Evolutionary conservation across 2,888 invertebrate species (phyloP).

Genomic region (Koerneria pararmatus): DNA sequence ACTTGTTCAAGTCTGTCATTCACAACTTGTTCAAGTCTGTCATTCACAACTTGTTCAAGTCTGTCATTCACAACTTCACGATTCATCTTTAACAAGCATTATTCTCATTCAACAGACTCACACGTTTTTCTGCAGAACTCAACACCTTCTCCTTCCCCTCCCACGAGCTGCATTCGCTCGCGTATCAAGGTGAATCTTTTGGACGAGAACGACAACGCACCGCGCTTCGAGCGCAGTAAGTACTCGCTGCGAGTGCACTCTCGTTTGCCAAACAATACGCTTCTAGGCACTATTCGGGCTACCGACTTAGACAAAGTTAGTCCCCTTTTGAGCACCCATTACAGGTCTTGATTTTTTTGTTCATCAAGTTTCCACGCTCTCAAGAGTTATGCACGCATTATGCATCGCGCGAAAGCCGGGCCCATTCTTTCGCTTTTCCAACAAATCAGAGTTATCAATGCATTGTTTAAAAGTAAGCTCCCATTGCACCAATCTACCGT

Average conservation of each 20-base stretch:
- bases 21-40: no score
- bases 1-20: no score
- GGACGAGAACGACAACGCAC: conserved; percentile 56
- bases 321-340: not conserved
- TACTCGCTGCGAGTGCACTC: conserved; percentile 10
- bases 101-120: no score
- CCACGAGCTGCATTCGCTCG: not conserved
- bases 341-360: not conserved
- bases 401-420: no score
- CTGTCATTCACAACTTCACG: no score
- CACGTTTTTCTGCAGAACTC: no score
- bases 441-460: not conserved
- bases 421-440: no score
- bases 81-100: no score
- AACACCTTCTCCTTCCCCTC: not conserved
- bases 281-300: conserved; percentile 13
- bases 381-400: not conserved
- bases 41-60: no score
- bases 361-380: not conserved
- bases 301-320: conserved; percentile 13
- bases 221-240: conserved; percentile 41
- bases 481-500: no score
- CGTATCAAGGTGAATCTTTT: conserved; percentile 42
- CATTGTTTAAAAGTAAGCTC: not conserved
- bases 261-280: conserved; percentile 12